These are phyloP conservation scores for Champsocephalus esox DNA, from an alignment of 2,797 vertebrate genomes.

Conservation along the genomic window DNA sequence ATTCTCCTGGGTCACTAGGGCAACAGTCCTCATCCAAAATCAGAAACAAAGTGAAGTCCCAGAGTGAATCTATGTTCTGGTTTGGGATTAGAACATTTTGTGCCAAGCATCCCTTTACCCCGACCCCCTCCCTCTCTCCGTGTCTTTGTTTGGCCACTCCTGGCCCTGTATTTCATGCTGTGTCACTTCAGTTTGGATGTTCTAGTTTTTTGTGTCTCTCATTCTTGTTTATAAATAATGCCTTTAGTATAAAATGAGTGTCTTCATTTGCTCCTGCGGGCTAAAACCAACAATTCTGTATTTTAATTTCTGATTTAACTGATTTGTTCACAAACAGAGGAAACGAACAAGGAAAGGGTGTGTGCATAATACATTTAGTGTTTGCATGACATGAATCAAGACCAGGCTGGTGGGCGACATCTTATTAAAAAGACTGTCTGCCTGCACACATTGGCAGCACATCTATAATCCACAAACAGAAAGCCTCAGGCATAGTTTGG, in stretches of 20 bases:
- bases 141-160: conserved; percentile 42
- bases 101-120: conserved; percentile 59
- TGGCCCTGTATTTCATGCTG: conserved; percentile 24
- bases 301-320: background rate
- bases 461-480: conserved; percentile 5
- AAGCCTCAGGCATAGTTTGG: conserved; percentile 13
- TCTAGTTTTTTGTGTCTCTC: background rate
- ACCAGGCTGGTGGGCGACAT: conserved; percentile 40
- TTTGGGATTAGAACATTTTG: conserved; percentile 75
- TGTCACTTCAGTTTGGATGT: conserved; percentile 39
- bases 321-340: background rate
- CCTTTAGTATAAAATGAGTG: background rate
- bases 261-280: background rate
- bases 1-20: conserved; percentile 39
- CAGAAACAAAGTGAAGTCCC: conserved; percentile 62
- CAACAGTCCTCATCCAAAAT: conserved; percentile 26
- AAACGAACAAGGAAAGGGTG: background rate
- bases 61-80: conserved; percentile 51
- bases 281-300: background rate
- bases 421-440: conserved; percentile 55
- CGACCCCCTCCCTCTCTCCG: conserved; percentile 24
- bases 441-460: conserved; percentile 20
- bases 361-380: conserved; percentile 8
- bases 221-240: conserved; percentile 12
- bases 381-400: conserved; percentile 44